A percentile compares a stretch with the other conserved stretches of the same genome.
These are phyloP conservation scores for Ichneumoninae sp. DNA, from an alignment of 2,888 invertebrate species.

Conservation along the genomic window DNA sequence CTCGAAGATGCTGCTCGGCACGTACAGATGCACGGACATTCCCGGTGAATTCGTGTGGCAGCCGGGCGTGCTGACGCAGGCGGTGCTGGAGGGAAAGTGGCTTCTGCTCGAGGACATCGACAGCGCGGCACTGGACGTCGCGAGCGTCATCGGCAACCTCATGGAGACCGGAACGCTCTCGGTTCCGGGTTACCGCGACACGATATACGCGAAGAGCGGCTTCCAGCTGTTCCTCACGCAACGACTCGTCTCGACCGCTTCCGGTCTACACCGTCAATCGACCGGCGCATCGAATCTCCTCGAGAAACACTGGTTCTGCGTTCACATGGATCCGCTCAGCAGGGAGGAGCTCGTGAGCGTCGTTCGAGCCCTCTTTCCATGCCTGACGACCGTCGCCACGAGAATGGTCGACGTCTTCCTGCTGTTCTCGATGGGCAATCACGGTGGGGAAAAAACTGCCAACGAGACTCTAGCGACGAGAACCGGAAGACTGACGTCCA, in stretches of 20 bases:
- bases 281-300: conserved; percentile 89
- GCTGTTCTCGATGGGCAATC: conserved; percentile 91
- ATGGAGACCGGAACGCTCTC: conserved; percentile 93
- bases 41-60: conserved; percentile 99
- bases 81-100: conserved; percentile 95
- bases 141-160: conserved; percentile 93
- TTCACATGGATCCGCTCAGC: conserved; percentile 92
- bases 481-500: conserved; percentile 90
- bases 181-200: conserved; percentile 95
- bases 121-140: conserved; percentile 96
- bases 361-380: conserved; percentile 89
- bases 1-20: conserved; percentile 96
- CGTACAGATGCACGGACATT: conserved; percentile 97
- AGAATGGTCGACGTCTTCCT: conserved; percentile 94
- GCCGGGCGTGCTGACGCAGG: conserved; percentile 96
- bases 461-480: conserved; percentile 80
- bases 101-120: conserved; percentile 98
- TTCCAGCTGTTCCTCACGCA: conserved; percentile 98
- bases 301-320: conserved; percentile 93
- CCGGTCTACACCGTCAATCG: conserved; percentile 79
- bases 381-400: conserved; percentile 89
- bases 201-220: conserved; percentile 91
- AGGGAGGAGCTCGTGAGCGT: conserved; percentile 91
- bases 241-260: conserved; percentile 80
- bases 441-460: conserved; percentile 85